Evolutionary conservation across 2,888 invertebrate genomes (phyloP), one percentile per base, ranked within the genome.

Genomic region (Syrphus vitripennis): DNA sequence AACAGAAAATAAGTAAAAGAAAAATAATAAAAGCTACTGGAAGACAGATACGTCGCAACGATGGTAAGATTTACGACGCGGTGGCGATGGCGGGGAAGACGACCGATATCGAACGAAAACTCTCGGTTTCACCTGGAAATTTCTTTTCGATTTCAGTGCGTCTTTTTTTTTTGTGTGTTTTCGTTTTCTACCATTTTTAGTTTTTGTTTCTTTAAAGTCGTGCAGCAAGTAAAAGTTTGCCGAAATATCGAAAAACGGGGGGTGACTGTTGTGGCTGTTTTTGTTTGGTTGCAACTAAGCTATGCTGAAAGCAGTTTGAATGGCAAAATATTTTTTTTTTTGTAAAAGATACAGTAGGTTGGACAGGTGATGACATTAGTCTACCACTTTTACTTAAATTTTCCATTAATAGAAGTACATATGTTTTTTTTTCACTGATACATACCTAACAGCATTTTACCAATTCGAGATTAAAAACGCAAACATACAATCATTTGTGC

Each of bases 71-170:
- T 29, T 19, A 14, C n/a, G n/a, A 26, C 6, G n/a, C n/a, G n/a
- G n/a, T 7, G 26, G 9, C 10, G 21, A 48, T 21, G 34, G 29
- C 29, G 29, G 6, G 3, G 29, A 12, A 9, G 34, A 34, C 10
- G 34, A 6, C 29, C 6, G 48, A 26, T 53, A 37, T 21, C n/a
- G 16, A 21, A 19, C 65, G 16, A 61, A 81, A 82, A 86, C 86
- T 86, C 77, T 86, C 86, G 82, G 69, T 86, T 86, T 86, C 86
- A 86, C 86, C 82, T 86, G 86, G 82, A 82, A 86, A 82, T 86
- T 86, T 86, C 84, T 81, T 86, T 86, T 84, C 84, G 81, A 84
- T 81, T 84, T 84, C 74, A 26, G 53, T 50, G 31, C 48, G 53
- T 16, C 12, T 55, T 67, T 63, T 29, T 59, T 72, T 26, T 63